phyloP scores from a whole-genome alignment of 1,140 invertebrate genomes.

The Rhagoletis pomonella region DNA sequence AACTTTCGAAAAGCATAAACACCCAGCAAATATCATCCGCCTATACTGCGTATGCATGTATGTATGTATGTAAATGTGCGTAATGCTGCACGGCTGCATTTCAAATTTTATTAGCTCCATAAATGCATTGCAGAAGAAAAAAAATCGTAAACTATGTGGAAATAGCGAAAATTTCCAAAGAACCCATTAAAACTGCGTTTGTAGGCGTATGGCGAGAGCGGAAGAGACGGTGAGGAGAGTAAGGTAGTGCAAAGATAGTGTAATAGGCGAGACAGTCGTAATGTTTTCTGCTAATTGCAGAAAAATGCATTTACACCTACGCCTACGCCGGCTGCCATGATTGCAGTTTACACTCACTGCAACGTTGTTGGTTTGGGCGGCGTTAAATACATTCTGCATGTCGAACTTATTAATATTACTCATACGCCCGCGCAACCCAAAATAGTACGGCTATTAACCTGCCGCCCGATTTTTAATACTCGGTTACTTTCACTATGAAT shows the following conservation, averaged over 20 bases:
- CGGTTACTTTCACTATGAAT: neutral
- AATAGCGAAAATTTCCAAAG: slow-evolving; percentile 10
- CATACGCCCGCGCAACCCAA: slow-evolving; percentile 7
- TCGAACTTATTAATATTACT: neutral
- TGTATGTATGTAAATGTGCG: neutral
- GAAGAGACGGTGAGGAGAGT: neutral
- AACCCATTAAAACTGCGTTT: neutral
- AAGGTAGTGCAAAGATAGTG: neutral
- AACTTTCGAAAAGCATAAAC: slow-evolving; percentile 25
- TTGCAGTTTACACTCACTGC: neutral
- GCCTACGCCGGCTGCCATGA: neutral
- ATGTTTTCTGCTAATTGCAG: no score
- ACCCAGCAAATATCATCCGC: neutral
- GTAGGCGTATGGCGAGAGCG: neutral
- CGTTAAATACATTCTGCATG: neutral
- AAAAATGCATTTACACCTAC: slow-evolving; percentile 7
- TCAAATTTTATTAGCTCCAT: neutral
- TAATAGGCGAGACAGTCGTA: no score
- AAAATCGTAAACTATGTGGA: neutral
- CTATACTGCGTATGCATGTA: neutral
- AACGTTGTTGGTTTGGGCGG: neutral
- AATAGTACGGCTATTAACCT: neutral
- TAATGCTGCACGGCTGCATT: neutral
- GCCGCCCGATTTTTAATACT: neutral
- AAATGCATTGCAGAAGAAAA: neutral